Evolutionary conservation across 2,888 invertebrate species (phyloP).

Genomic region (Noctuana brunneofusca): DNA sequence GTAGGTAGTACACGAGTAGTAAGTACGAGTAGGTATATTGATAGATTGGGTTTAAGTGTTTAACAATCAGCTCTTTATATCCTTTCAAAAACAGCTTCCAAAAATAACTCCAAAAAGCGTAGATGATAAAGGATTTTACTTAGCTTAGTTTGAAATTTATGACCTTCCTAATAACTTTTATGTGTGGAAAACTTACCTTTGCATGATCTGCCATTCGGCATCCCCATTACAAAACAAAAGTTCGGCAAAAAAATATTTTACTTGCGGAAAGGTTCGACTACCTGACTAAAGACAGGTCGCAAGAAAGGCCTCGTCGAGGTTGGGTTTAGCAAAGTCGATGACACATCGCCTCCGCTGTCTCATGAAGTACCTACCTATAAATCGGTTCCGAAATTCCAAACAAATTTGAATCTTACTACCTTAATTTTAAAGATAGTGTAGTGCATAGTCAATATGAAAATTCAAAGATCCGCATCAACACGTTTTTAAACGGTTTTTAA

Average conservation of each 20-base stretch:
- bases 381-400: not conserved
- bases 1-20: no score
- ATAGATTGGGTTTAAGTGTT: not conserved
- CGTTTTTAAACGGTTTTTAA: not conserved
- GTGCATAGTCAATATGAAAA: not conserved
- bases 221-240: constrained; percentile 55
- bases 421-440: not conserved
- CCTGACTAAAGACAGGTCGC: constrained; percentile 59
- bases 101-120: not conserved
- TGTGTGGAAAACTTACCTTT: constrained; percentile 52
- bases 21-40: no score
- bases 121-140: no score
- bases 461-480: not conserved
- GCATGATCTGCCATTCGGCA: constrained; percentile 52
- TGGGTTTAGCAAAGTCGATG: constrained; percentile 56
- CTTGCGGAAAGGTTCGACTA: constrained; percentile 67
- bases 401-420: constrained; percentile 17
- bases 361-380: not conserved
- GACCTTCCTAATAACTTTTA: not conserved
- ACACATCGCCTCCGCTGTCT: constrained; percentile 56
- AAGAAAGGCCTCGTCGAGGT: constrained; percentile 50
- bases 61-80: not conserved
- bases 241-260: constrained; percentile 58
- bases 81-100: not conserved
- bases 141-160: not conserved